A percentile compares a stretch with the other conserved stretches of the same genome.
phyloP scores from a whole-genome alignment of 2,113 vertebrate species.

The Pseudonaja textilis region DNA sequence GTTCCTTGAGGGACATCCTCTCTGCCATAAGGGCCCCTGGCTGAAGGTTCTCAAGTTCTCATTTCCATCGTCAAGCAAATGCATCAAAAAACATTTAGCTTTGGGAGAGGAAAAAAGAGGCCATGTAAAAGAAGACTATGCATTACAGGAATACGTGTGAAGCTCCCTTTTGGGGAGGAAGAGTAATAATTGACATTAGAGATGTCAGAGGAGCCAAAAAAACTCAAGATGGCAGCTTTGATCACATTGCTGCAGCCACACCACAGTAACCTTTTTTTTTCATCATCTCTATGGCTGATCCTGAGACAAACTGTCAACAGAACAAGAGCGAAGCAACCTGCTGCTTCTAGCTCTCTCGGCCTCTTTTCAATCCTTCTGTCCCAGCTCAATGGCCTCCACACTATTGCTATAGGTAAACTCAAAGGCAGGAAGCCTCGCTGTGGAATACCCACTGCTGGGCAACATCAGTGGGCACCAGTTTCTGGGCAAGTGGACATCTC shows the following conservation, averaged over 20 bases:
- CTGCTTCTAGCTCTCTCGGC: neutral
- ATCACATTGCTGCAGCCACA: neutral
- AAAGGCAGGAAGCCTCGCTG: neutral
- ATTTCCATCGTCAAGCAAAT: neutral
- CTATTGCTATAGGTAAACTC: neutral
- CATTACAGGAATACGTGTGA: neutral
- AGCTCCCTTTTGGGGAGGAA: neutral
- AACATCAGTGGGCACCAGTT: neutral
- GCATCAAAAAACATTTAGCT: neutral
- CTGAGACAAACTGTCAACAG: neutral
- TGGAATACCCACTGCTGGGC: neutral
- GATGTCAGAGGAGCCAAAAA: neutral
- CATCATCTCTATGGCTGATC: neutral
- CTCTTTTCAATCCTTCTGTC: neutral
- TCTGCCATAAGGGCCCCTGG: neutral
- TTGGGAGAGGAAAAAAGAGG: neutral
- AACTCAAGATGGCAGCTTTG: neutral
- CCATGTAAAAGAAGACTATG: neutral
- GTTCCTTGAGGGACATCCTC: neutral
- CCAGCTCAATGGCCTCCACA: neutral
- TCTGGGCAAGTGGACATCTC: neutral
- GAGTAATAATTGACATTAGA: neutral
- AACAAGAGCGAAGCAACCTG: neutral
- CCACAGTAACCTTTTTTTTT: neutral
- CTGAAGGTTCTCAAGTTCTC: neutral